Evolutionary conservation across 2,113 vertebrate species (phyloP), one percentile per base, ranked within the genome.

Genomic region (Cebus imitator): DNA sequence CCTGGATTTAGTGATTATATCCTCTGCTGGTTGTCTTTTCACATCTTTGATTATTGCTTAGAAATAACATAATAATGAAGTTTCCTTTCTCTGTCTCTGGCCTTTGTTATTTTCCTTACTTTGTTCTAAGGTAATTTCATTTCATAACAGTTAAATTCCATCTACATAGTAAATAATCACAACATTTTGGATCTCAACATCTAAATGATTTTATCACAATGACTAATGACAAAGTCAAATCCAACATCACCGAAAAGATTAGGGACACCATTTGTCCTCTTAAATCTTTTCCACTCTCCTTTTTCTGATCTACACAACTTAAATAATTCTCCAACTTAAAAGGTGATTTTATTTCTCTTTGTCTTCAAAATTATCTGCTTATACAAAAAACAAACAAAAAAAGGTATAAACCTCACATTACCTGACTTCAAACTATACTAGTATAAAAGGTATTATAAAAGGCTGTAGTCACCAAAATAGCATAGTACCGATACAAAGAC

Each of bases 181-280:
- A 87, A 57, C 7, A 92, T 32, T 79, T 79, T 90, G 73, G 30
- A 81, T 88, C 45, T 81, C 35, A 80, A 8, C 61, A 72, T 20
- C 32, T 75, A 95, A 78, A 27, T 89, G 57, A 88, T 21, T 85
- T 94, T 55, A 88, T 83, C 30, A 55, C 7, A 7, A 25, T 90
- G 40, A 90, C 50, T 37, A 97, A 94, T 58, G 55, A 55, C 40
- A 94, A 86, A 90, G 25, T 85, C 70, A 95, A 81, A 48, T 58
- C 73, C 90, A 95, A 48, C 27, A 80, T 89, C 58, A 91, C 5
- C 83, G 23, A 87, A 93, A 96, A 94, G 23, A 85, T 66, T 91
- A 72, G 91, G 66, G 18, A 57, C 0, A 37, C n/a, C 2, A 58
- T 90, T 84, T 93, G 17, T 85, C 11, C 8, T 85, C 25, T 48